Conservation (phyloP, 2,113 vertebrate species). For the Eonycteris spelaea region DNA sequence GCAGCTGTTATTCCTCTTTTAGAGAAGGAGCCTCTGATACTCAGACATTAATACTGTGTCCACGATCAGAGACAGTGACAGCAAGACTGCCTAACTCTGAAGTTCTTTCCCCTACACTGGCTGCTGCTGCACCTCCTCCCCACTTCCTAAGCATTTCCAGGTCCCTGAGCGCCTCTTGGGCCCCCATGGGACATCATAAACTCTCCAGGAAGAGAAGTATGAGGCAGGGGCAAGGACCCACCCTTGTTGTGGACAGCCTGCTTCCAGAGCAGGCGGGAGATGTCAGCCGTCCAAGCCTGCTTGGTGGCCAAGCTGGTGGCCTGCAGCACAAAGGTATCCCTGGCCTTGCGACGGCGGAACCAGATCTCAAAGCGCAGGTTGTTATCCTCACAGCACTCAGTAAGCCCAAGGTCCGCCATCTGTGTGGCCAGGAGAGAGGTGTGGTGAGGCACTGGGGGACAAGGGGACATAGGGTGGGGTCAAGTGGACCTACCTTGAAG, state of each 20-base stretch:
- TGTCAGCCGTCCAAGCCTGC: constrained; percentile 90
- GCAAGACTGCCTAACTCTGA: background rate
- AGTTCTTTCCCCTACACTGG: background rate
- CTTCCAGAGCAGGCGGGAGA: constrained; percentile 93
- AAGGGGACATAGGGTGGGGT: no score
- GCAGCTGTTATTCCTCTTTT: background rate
- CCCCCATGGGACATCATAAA: background rate
- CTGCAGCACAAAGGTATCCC: constrained; percentile 89
- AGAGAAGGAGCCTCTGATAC: background rate
- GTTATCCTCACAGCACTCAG: constrained; percentile 86
- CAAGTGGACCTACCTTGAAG: constrained; percentile 83
- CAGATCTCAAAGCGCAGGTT: constrained; percentile 90
- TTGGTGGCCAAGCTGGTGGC: constrained; percentile 86
- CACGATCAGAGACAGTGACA: background rate
- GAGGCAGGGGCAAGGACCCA: constrained; percentile 57
- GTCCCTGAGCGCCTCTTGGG: background rate
- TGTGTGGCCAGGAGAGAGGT: constrained; percentile 55
- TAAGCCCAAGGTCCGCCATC: constrained; percentile 91
- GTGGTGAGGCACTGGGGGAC: background rate
- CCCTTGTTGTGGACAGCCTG: constrained; percentile 96
- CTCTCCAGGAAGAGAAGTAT: background rate
- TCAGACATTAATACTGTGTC: background rate
- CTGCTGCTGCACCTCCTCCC: background rate
- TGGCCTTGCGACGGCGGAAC: constrained; percentile 90
- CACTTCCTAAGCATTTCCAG: background rate